These are phyloP conservation scores for Phortica okadai DNA, from an alignment of 2,888 invertebrate species.

Conservation along the genomic window DNA sequence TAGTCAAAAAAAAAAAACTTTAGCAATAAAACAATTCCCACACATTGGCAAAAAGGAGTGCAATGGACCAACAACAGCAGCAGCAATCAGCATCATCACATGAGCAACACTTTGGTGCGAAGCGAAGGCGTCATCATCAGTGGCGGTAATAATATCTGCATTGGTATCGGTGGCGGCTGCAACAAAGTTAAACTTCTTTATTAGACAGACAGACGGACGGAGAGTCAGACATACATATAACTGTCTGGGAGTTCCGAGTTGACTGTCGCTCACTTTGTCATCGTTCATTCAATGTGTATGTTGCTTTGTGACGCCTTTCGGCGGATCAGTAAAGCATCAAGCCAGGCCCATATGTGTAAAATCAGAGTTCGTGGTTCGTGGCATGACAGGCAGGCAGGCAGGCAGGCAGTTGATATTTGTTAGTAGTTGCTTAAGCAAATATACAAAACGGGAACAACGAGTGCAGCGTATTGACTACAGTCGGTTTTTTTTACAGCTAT, in stretches of 20 bases:
- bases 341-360: conserved; percentile 63
- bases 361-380: conserved; percentile 39
- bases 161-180: not conserved
- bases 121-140: not conserved
- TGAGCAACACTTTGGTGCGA: not conserved
- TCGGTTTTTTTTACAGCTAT: not conserved
- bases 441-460: conserved; percentile 65
- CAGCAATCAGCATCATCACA: not conserved
- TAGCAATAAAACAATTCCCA: conserved; percentile 28
- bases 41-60: not conserved
- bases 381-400: conserved; percentile 35
- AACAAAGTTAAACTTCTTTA: conserved; percentile 61
- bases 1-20: not conserved
- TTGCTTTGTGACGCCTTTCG: not conserved
- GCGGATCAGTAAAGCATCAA: not conserved
- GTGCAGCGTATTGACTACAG: conserved; percentile 48
- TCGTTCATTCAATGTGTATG: conserved; percentile 42
- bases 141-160: conserved; percentile 40
- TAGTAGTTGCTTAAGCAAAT: conserved; percentile 37
- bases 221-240: conserved; percentile 1
- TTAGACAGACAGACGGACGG: conserved; percentile 35
- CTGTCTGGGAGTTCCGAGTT: conserved; percentile 14
- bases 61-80: not conserved
- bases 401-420: conserved; percentile 30
- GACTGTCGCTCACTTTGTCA: conserved; percentile 59